Evolutionary conservation across 2,888 invertebrate genomes (phyloP), one percentile per base, ranked within the genome.

Genomic region (Pandemis heparana): DNA sequence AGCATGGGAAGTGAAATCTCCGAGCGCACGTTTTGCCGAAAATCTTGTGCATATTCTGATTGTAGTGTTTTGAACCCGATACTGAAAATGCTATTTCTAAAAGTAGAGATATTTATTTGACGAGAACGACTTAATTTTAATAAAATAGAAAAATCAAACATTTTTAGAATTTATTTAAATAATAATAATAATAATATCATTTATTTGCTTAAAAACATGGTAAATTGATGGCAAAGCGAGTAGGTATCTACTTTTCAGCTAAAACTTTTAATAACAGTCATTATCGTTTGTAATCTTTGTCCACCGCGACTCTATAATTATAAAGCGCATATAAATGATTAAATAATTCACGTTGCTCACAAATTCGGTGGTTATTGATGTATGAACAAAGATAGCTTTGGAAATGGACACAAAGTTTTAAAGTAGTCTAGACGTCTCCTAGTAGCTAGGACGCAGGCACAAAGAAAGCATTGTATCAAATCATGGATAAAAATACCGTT

Each of bases 391-490:
- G 16, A 53, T 18, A 53, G 53, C 53, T 53, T 18, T 18, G 53
- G 16, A 10, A 16, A 66, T 53, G 12, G 51, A 23, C 7, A 41
- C 16, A 39, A 23, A 46, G 8, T 41, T 66, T 53, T 66, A 12
- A 53, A 39, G 16, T 51, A 18, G 65, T 66, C 53, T 66, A 66
- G 65, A 66, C 53, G 39, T 4, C 41, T 18, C 53, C 53, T 39
- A 39, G 53, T 16, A 18, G 53, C 51, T 23, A 5, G n/a, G 7
- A 38, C 38, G 48, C 65, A 66, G 65, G 53, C 51, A 65, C 51
- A 66, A 51, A 53, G 39, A 12, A 66, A 66, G 51, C 51, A 51
- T 8, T 1, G 7, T 10, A 56, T 23, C 23, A 4, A 56, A 56
- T 18, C 9, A 23, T 5, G 56, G 12, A 18, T 23, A 23, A 23